phyloP scores from a whole-genome alignment of 1,140 invertebrate species.

The Zaprionus capensis region DNA sequence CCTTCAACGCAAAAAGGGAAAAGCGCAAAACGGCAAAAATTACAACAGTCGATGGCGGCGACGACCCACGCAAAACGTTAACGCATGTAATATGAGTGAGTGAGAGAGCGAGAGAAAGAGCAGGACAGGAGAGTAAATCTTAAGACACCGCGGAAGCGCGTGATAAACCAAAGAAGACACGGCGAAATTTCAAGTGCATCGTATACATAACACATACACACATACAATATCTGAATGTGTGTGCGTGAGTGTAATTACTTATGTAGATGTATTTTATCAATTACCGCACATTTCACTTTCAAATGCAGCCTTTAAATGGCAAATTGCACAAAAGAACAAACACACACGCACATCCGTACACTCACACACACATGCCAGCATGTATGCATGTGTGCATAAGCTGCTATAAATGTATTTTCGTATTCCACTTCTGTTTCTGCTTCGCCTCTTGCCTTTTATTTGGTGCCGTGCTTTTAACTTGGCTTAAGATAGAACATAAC shows the following conservation, averaged over 20 bases:
- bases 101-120: not conserved
- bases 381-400: not conserved
- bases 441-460: slow-evolving; percentile 48
- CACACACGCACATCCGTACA: slow-evolving; percentile 26
- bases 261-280: slow-evolving; percentile 4
- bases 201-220: not conserved
- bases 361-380: not conserved
- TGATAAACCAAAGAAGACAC: slow-evolving; percentile 36
- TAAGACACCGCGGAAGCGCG: slow-evolving; percentile 44
- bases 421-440: slow-evolving; percentile 41
- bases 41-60: slow-evolving; percentile 41
- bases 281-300: slow-evolving; percentile 61
- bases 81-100: slow-evolving; percentile 18
- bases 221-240: slow-evolving; percentile 14
- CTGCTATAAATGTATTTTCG: slow-evolving; percentile 39
- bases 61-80: slow-evolving; percentile 49
- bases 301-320: slow-evolving; percentile 69
- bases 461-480: slow-evolving; percentile 67
- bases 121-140: slow-evolving; percentile 31
- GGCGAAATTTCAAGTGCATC: slow-evolving; percentile 38
- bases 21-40: slow-evolving; percentile 41
- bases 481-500: slow-evolving; percentile 79
- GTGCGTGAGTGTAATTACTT: slow-evolving; percentile 3
- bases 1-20: slow-evolving; percentile 40
- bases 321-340: slow-evolving; percentile 67